Conservation (phyloP, 2,113 vertebrate species). For the western clawed frog (Xenopus tropicalis) region DNA sequence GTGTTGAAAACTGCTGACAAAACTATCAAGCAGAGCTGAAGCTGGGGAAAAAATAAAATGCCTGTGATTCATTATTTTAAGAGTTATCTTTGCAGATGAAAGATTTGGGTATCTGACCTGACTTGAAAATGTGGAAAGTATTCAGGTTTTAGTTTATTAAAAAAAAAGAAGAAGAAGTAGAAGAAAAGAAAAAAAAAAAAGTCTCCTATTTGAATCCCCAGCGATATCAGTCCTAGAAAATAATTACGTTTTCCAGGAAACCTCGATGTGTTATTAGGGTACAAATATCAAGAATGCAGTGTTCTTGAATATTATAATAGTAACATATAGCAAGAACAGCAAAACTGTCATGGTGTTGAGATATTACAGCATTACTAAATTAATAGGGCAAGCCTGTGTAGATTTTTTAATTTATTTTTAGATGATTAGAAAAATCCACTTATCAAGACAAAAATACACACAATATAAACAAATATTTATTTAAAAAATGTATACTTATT, state of each 20-base stretch:
- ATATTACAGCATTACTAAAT: no score
- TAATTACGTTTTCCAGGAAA: conserved; percentile 23
- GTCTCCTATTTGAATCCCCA: conserved; percentile 11
- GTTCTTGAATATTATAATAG: background rate
- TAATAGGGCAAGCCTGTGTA: no score
- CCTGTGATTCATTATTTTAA: conserved; percentile 27
- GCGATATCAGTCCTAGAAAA: conserved; percentile 24
- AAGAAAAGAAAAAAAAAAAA: background rate
- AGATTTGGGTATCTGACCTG: conserved; percentile 16
- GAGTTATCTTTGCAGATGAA: conserved; percentile 34
- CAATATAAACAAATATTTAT: no score
- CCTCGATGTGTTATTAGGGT: background rate
- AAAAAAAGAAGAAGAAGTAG: no score
- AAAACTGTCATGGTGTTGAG: no score
- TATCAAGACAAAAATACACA: background rate
- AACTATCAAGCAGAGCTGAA: conserved; percentile 24
- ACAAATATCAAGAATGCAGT: background rate
- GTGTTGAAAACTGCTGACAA: conserved; percentile 44
- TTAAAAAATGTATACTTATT: no score
- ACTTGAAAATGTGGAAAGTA: conserved; percentile 6
- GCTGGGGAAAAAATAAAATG: conserved; percentile 3
- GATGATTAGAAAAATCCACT: background rate
- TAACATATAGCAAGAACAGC: background rate
- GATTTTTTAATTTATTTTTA: no score
- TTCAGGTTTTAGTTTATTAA: conserved; percentile 32